Percentiles rank a stretch among this genome's conserved stretches.
phyloP scores from a whole-genome alignment of 2,797 vertebrate species.

The Cryptoprocta ferox region DNA sequence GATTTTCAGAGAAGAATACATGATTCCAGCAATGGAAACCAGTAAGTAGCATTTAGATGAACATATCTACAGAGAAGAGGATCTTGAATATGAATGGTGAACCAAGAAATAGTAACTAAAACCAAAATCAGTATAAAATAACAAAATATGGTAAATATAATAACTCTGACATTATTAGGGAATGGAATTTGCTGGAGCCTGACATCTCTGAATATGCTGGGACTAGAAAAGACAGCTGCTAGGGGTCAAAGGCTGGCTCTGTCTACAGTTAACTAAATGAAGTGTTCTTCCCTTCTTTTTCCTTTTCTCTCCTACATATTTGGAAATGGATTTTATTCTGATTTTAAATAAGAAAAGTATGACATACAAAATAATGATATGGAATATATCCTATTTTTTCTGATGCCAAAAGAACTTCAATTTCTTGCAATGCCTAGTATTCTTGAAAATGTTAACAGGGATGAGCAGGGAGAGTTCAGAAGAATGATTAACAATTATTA shows the following conservation, averaged over 20 bases:
- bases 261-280: background rate
- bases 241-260: background rate
- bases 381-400: background rate
- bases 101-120: background rate
- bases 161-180: background rate
- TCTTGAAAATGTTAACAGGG: background rate
- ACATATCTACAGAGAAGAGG: background rate
- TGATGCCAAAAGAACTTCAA: background rate
- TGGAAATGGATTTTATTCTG: slow-evolving; percentile 35
- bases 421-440: slow-evolving; percentile 17
- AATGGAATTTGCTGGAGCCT: background rate
- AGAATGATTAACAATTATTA: slow-evolving; percentile 11
- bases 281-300: background rate
- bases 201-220: background rate
- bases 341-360: background rate
- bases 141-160: background rate
- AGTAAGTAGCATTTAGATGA: slow-evolving; percentile 32
- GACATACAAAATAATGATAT: background rate
- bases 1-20: slow-evolving; percentile 46
- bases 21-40: background rate
- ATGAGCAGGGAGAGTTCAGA: background rate
- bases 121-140: background rate
- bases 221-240: background rate
- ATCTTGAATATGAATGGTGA: background rate
- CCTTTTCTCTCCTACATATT: background rate